phyloP scores from a whole-genome alignment of 2,797 vertebrate genomes.

The Acrocephalus scirpaceus region DNA sequence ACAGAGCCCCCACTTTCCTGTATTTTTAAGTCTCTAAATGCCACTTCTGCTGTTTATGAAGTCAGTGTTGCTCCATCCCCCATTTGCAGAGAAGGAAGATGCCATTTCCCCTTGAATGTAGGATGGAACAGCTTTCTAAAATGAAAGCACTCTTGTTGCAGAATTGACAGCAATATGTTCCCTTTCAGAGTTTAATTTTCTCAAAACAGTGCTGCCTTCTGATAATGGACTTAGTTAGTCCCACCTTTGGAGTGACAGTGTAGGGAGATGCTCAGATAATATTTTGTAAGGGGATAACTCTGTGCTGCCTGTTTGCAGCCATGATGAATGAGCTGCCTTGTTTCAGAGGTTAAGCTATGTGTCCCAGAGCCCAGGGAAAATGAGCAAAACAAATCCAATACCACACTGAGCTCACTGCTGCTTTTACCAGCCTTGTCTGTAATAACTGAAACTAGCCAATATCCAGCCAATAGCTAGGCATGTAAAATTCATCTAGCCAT shows the following conservation, averaged over 20 bases:
- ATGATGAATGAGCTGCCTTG: neutral
- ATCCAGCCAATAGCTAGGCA: neutral
- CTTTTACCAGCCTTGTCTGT: neutral
- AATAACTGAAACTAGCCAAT: neutral
- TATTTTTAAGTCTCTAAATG: constrained; percentile 3
- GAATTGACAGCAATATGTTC: neutral
- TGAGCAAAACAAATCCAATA: neutral
- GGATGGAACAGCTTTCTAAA: neutral
- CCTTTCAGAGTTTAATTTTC: neutral
- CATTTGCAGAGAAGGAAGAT: neutral
- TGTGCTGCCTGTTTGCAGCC: neutral
- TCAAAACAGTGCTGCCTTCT: neutral
- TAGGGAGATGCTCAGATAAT: neutral
- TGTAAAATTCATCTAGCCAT: neutral
- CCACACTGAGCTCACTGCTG: neutral
- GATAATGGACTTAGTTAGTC: neutral
- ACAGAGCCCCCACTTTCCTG: neutral
- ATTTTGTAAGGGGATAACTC: neutral
- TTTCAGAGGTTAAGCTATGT: neutral
- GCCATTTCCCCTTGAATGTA: neutral
- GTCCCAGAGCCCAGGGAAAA: neutral
- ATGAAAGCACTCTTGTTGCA: neutral
- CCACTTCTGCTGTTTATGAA: neutral
- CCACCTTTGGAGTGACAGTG: neutral
- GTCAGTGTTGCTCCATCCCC: neutral